Base-by-base conservation (phyloP, 2,888 invertebrate species). In the Achlya flavicornis region DNA sequence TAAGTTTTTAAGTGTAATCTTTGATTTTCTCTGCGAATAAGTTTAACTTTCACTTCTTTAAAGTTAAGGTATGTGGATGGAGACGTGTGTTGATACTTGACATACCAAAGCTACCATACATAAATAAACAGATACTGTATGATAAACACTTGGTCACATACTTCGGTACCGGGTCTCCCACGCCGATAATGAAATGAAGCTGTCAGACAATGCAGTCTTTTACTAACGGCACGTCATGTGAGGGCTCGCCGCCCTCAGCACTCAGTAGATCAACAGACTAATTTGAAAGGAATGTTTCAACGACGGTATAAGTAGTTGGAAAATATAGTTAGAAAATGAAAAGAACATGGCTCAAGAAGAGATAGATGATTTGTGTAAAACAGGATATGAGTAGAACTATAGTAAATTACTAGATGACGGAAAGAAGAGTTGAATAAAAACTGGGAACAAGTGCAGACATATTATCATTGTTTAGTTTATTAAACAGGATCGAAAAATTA, bases 81-180 rank as follows among this genome's bases (percentile, higher is more conserved):
- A 10, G 33, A 33, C 16, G 38, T 10, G 38, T 10, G 38, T 16
- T 38, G 35, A 33, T 19, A 41, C 41, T 60, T 53, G 19, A 19
- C 60, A 16, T 60, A 19, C 19, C 19, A 43, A 11, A 41, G 41
- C 38, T 38, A 59, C 66, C 74, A 61, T 64, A 62, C 62, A 65
- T 64, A 61, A 59, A 62, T 63, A 66, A 60, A 61, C 65, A 67
- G 63, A 63, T 67, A 63, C 62, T 46, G 64, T 64, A 72, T 71
- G 65, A 72, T 72, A 73, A 69, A 70, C 66, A 71, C 68, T 64
- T 68, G 72, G 66, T 70, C 68, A 70, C 73, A 78, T 80, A 84
- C 80, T 81, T 82, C 80, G 83, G 81, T 82, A 85, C 86, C 80
- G 83, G 81, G 83, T 85, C 87, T 87, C 85, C 85, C 86, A 86